These are phyloP conservation scores for Pristionchus fissidentatus DNA, from an alignment of 2,888 invertebrate genomes.

Conservation along the genomic window DNA sequence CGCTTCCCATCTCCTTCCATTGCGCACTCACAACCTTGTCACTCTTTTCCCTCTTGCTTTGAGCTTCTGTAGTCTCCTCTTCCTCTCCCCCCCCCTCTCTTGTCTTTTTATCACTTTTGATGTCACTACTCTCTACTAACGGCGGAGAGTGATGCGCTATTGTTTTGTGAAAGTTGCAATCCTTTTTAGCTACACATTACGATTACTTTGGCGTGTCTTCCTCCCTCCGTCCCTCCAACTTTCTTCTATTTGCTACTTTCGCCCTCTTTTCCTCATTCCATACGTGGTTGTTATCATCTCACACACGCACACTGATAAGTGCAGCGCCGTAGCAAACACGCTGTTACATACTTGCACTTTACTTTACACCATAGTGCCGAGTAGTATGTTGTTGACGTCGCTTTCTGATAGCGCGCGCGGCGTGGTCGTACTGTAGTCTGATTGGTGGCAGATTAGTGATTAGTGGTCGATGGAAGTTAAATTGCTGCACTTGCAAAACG, in stretches of 20 bases:
- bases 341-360: no score
- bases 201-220: not conserved
- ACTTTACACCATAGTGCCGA: not conserved
- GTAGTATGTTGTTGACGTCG: not conserved
- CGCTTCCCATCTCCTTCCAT: not conserved
- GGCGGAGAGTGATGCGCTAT: no score
- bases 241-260: not conserved
- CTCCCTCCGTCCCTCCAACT: not conserved
- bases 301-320: conserved; percentile 29
- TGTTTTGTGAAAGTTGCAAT: no score
- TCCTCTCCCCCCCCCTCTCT: not conserved
- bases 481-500: not conserved
- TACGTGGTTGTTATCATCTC: conserved; percentile 36
- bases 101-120: no score
- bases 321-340: conserved; percentile 6
- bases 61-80: not conserved
- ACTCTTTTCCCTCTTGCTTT: not conserved
- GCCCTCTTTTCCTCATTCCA: conserved; percentile 1
- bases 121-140: no score
- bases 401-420: no score
- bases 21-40: no score
- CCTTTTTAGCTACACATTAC: no score
- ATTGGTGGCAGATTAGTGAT: no score
- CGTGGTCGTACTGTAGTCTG: no score
- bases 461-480: not conserved